Conservation (phyloP, 2,888 invertebrate species). For the Drosophila infuscata region DNA sequence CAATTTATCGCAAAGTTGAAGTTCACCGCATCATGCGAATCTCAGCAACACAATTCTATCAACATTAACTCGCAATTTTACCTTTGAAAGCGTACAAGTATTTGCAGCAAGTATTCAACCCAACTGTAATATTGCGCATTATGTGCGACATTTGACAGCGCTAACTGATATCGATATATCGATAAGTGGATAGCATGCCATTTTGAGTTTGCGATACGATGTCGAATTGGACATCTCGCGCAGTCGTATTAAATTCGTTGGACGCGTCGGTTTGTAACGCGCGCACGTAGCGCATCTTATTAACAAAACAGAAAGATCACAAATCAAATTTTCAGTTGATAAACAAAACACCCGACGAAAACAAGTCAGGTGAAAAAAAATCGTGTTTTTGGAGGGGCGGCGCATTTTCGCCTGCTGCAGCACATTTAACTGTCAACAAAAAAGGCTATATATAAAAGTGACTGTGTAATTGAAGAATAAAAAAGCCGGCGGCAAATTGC, state of each 20-base stretch:
- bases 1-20: not conserved
- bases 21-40: not conserved
- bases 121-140: conserved; percentile 10
- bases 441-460: conserved; percentile 1
- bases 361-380: conserved; percentile 56
- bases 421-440: conserved; percentile 18
- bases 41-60: not conserved
- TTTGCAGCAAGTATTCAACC: not conserved
- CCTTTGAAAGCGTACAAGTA: not conserved
- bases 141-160: conserved; percentile 19
- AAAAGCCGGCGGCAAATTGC: conserved; percentile 24
- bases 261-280: conserved; percentile 36
- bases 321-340: conserved; percentile 30
- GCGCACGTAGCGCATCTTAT: conserved; percentile 43
- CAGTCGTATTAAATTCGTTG: conserved; percentile 49
- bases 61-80: not conserved
- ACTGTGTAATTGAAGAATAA: conserved; percentile 28
- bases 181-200: conserved; percentile 26
- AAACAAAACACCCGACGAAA: conserved; percentile 59
- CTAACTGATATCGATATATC: conserved; percentile 3
- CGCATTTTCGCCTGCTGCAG: conserved; percentile 37
- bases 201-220: conserved; percentile 44
- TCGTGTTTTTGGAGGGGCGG: conserved; percentile 19
- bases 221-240: conserved; percentile 49
- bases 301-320: conserved; percentile 27